Conservation (phyloP, 2,797 vertebrate genomes). For the Salmo trutta region DNA sequence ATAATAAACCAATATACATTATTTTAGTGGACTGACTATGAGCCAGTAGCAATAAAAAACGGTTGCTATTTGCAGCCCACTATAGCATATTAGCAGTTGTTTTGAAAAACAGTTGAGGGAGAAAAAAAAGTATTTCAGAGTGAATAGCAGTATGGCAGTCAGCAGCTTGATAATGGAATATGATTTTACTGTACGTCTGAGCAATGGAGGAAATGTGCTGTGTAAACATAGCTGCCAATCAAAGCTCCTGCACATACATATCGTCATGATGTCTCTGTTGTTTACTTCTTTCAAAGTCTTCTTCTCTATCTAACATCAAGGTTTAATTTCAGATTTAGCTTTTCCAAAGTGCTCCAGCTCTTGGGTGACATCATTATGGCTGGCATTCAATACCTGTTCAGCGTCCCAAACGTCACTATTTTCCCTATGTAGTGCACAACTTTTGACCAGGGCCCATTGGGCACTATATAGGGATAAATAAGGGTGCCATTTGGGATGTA, state of each 20-base stretch:
- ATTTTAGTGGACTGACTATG: conserved; percentile 21
- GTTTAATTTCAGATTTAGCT: conserved; percentile 32
- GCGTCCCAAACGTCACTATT: neutral
- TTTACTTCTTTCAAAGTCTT: conserved; percentile 50
- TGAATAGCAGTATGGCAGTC: neutral
- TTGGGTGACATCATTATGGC: conserved; percentile 44
- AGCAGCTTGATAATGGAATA: neutral
- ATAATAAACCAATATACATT: conserved; percentile 13
- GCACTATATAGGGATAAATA: neutral
- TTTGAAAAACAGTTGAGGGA: neutral
- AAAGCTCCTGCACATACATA: conserved; percentile 27
- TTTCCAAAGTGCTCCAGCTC: conserved; percentile 13
- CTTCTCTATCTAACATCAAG: conserved; percentile 29
- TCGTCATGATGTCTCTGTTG: conserved; percentile 35
- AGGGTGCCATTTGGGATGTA: neutral
- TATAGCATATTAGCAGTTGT: neutral
- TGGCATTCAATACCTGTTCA: neutral
- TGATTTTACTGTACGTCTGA: neutral
- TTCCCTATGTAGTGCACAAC: neutral
- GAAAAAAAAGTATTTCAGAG: neutral
- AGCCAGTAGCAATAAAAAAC: neutral
- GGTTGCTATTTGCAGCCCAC: neutral
- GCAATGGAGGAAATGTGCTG: neutral
- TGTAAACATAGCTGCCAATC: conserved; percentile 40
- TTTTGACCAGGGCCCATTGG: neutral